A percentile compares a stretch with the other conserved stretches of the same genome.
Conservation (phyloP, 92 coral and sea anemone species). For the Isaurus tuberculatus region DNA sequence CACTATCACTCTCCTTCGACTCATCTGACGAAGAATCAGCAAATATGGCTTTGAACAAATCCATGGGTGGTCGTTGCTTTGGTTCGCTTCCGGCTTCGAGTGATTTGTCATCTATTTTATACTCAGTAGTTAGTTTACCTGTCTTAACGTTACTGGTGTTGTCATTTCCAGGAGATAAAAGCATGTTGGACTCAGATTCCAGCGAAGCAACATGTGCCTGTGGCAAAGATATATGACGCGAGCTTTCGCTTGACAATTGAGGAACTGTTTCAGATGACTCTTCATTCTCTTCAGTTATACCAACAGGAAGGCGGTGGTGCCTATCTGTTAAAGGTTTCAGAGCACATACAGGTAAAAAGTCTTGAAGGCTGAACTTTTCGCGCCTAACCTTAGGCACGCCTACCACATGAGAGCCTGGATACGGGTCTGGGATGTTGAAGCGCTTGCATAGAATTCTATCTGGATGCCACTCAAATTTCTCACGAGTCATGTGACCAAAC, state of each 20-base stretch:
- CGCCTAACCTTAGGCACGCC: slow-evolving; percentile 78
- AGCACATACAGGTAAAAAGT: slow-evolving; percentile 41
- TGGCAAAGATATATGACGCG: slow-evolving; percentile 15
- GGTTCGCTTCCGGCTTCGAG: slow-evolving; percentile 40
- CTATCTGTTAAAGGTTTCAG: slow-evolving; percentile 18
- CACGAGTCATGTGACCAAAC: slow-evolving; percentile 96
- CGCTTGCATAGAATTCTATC: slow-evolving; percentile 88
- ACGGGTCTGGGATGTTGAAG: slow-evolving; percentile 95
- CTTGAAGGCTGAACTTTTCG: slow-evolving; percentile 75
- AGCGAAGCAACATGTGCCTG: background rate
- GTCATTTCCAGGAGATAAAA: background rate
- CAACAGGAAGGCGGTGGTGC: background rate
- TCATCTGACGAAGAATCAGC: slow-evolving; percentile 92
- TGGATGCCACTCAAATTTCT: slow-evolving; percentile 93
- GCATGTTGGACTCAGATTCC: background rate
- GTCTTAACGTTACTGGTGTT: background rate
- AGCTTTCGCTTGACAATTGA: background rate
- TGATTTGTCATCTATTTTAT: background rate
- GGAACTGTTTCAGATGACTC: slow-evolving; percentile 1
- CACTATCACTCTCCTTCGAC: slow-evolving; percentile 70
- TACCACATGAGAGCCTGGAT: slow-evolving; percentile 76
- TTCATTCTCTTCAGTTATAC: background rate
- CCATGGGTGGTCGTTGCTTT: slow-evolving; percentile 85
- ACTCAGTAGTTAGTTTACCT: background rate
- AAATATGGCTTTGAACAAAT: slow-evolving; percentile 94